phyloP scores from a whole-genome alignment of 2,113 vertebrate species.

The Corythornis vintsioides region DNA sequence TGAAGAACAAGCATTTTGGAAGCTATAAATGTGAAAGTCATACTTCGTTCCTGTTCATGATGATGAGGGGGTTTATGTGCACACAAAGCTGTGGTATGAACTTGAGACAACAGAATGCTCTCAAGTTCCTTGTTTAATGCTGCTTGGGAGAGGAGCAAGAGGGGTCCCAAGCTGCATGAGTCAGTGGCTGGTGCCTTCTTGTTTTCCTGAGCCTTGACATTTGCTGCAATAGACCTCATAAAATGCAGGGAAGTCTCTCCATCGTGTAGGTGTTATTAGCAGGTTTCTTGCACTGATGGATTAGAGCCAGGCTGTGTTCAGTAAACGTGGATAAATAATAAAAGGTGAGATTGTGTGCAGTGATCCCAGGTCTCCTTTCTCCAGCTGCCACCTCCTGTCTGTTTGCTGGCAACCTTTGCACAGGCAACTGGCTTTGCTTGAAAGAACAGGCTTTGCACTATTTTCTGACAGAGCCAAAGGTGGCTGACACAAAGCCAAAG shows the following conservation, averaged over 20 bases:
- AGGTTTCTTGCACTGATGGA: constrained; percentile 18
- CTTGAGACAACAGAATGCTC: background rate
- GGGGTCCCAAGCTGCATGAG: background rate
- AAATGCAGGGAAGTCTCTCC: background rate
- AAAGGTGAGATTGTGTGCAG: constrained; percentile 57
- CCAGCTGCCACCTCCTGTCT: background rate
- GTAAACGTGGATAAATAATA: constrained; percentile 39
- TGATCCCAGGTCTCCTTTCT: constrained; percentile 33
- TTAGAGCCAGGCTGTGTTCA: constrained; percentile 4
- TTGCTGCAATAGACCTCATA: background rate
- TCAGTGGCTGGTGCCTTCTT: background rate
- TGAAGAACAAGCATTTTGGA: background rate
- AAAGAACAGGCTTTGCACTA: background rate
- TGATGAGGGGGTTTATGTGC: background rate
- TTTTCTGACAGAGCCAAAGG: constrained; percentile 39
- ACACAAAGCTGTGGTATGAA: background rate
- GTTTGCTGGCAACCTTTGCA: constrained; percentile 3
- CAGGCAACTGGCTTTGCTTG: constrained; percentile 10
- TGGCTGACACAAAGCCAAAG: constrained; percentile 40
- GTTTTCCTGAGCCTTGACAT: background rate
- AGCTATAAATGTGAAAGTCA: background rate
- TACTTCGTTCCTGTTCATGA: background rate
- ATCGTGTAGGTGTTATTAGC: background rate
- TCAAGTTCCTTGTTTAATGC: background rate
- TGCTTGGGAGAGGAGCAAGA: background rate